phyloP scores from a whole-genome alignment of 2,888 invertebrate species.

The Anarsia innoxiella region DNA sequence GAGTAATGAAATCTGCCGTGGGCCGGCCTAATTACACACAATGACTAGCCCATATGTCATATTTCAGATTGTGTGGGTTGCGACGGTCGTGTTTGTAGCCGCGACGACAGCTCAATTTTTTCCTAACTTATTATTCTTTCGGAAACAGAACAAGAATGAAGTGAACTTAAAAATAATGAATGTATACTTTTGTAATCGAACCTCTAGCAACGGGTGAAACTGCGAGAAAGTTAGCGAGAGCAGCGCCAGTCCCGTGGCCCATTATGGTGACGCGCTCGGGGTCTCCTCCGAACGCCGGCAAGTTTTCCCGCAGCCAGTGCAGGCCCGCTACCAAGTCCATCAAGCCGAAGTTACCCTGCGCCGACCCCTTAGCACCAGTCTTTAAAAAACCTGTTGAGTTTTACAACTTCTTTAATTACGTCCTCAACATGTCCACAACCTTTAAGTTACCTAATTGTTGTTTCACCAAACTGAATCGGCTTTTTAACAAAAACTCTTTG shows the following conservation, averaged over 20 bases:
- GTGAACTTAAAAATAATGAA: too few relatives aligned
- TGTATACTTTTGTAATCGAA: too few relatives aligned
- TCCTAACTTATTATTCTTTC: conserved; percentile 20
- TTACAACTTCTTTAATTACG: too few relatives aligned
- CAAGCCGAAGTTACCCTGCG: conserved; percentile 93
- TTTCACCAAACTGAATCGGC: too few relatives aligned
- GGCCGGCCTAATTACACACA: conserved; percentile 51
- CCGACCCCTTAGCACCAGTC: conserved; percentile 90
- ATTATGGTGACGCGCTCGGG: conserved; percentile 93
- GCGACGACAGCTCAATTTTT: conserved; percentile 27
- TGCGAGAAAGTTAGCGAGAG: conserved; percentile 95
- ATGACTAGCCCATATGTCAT: conserved; percentile 35
- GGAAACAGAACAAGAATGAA: too few relatives aligned
- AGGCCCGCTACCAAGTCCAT: conserved; percentile 96
- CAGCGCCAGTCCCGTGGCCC: conserved; percentile 98
- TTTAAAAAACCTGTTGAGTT: conserved; percentile 90
- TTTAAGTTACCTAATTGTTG: too few relatives aligned
- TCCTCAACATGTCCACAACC: too few relatives aligned
- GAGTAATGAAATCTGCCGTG: conserved; percentile 53
- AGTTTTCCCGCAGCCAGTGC: conserved; percentile 96
- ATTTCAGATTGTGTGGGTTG: conserved; percentile 17
- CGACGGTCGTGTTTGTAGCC: conserved; percentile 21
- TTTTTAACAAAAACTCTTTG: too few relatives aligned
- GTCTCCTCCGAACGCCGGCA: conserved; percentile 96
- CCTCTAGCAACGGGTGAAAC: conserved; percentile 97